Percentiles rank a stretch among this genome's conserved stretches.
phyloP scores from a whole-genome alignment of 2,113 vertebrate genomes.

The Cololabis saira region DNA sequence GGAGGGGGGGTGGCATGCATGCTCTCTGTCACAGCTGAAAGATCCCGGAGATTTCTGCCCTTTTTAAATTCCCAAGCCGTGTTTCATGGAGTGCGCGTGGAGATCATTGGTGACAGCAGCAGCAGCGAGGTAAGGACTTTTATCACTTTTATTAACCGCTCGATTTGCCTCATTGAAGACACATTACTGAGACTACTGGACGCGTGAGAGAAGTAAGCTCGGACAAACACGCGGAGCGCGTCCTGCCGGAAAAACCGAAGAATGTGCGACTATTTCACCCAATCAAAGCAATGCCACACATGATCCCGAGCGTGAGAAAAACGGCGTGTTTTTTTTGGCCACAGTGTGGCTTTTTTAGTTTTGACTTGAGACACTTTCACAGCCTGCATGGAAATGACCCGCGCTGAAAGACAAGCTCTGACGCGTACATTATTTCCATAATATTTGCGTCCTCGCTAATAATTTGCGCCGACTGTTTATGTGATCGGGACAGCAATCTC shows the following conservation, averaged over 20 bases:
- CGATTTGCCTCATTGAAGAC: not conserved
- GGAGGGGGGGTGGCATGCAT: no score
- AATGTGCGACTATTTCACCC: constrained; percentile 16
- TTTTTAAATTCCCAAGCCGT: not conserved
- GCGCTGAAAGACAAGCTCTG: constrained; percentile 8
- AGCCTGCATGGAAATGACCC: constrained; percentile 43
- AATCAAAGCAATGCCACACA: not conserved
- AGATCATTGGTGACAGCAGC: constrained; percentile 28
- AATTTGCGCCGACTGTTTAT: constrained; percentile 3
- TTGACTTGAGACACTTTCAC: constrained; percentile 13
- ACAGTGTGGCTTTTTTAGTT: constrained; percentile 35
- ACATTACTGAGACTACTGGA: not conserved
- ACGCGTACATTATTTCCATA: constrained; percentile 34
- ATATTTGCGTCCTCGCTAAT: constrained; percentile 45
- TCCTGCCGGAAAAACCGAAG: not conserved
- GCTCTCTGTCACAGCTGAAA: constrained; percentile 5
- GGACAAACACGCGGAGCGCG: not conserved
- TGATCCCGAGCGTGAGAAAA: constrained; percentile 5
- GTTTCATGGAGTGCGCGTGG: constrained; percentile 63
- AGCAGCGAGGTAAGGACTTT: constrained; percentile 55
- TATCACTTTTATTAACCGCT: not conserved
- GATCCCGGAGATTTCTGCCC: not conserved
- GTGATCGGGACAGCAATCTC: not conserved
- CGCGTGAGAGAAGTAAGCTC: not conserved
- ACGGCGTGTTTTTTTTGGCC: not conserved